These are phyloP conservation scores for Dendrolimus kikuchii DNA, from an alignment of 1,140 invertebrate genomes.

Conservation along the genomic window DNA sequence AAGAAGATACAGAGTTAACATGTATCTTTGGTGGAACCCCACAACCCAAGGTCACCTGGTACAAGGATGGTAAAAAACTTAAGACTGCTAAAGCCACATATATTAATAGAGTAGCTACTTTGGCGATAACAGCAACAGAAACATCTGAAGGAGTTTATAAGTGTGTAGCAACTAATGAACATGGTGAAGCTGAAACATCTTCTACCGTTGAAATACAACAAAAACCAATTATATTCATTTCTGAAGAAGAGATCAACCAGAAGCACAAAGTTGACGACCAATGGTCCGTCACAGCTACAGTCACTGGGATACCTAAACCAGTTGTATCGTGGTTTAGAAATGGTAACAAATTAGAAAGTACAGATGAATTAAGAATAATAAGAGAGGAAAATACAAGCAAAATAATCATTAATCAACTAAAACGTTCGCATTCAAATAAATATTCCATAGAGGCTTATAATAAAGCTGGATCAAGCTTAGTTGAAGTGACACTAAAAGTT, in stretches of 20 bases:
- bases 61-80: slow-evolving; percentile 73
- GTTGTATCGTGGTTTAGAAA: slow-evolving; percentile 78
- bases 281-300: slow-evolving; percentile 76
- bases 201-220: slow-evolving; percentile 79
- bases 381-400: slow-evolving; percentile 74
- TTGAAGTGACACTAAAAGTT: slow-evolving; percentile 84
- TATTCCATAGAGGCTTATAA: slow-evolving; percentile 81
- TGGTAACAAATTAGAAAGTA: slow-evolving; percentile 67
- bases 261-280: slow-evolving; percentile 74
- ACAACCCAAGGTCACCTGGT: slow-evolving; percentile 88
- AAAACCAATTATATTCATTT: slow-evolving; percentile 75
- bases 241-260: slow-evolving; percentile 75
- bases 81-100: slow-evolving; percentile 76
- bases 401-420: slow-evolving; percentile 76
- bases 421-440: slow-evolving; percentile 76
- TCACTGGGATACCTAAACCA: slow-evolving; percentile 80
- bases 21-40: slow-evolving; percentile 89
- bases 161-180: slow-evolving; percentile 81
- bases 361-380: slow-evolving; percentile 71
- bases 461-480: slow-evolving; percentile 77
- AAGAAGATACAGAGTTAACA: slow-evolving; percentile 77
- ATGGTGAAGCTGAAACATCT: slow-evolving; percentile 80
- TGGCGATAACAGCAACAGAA: slow-evolving; percentile 78
- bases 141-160: slow-evolving; percentile 80
- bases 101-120: slow-evolving; percentile 82